Evolutionary conservation across 2,888 invertebrate genomes (phyloP).

Genomic region (Mystacides longicornis): DNA sequence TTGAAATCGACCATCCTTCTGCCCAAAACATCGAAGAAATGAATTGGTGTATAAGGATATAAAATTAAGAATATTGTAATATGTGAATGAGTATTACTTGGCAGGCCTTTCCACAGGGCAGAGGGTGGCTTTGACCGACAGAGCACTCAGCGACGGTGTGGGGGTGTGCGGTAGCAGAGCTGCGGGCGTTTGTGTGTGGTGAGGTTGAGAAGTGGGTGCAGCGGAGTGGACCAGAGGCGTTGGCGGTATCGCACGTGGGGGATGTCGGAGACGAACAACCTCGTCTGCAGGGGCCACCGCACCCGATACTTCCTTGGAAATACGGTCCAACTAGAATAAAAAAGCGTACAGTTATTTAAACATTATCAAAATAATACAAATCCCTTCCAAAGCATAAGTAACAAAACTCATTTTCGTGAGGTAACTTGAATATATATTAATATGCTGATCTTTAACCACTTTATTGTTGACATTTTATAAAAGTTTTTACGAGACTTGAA

Average conservation of each 20-base stretch:
- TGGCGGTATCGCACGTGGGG: slow-evolving; percentile 1
- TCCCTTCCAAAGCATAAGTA: no score
- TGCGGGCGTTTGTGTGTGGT: background rate
- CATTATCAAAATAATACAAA: no score
- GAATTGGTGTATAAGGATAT: background rate
- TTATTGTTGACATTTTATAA: no score
- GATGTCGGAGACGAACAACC: slow-evolving; percentile 12
- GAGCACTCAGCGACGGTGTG: slow-evolving; percentile 30
- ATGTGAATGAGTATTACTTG: slow-evolving; percentile 15
- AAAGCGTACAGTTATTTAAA: no score
- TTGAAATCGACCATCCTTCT: background rate
- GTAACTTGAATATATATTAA: no score
- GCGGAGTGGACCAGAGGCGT: slow-evolving; percentile 22
- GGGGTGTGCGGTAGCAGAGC: slow-evolving; percentile 16
- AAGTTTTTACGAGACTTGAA: no score
- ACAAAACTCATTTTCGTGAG: no score
- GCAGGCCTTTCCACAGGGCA: slow-evolving; percentile 31
- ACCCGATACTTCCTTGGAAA: slow-evolving; percentile 34
- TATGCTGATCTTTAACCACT: no score
- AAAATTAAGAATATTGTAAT: background rate
- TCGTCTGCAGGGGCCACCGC: slow-evolving; percentile 21
- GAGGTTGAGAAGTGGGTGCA: slow-evolving; percentile 14
- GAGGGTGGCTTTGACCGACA: slow-evolving; percentile 35
- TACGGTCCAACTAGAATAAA: slow-evolving; percentile 32
- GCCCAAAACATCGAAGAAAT: background rate